Evolutionary conservation across 1,140 invertebrate species (phyloP).

Genomic region (Adoxophyes honmai): DNA sequence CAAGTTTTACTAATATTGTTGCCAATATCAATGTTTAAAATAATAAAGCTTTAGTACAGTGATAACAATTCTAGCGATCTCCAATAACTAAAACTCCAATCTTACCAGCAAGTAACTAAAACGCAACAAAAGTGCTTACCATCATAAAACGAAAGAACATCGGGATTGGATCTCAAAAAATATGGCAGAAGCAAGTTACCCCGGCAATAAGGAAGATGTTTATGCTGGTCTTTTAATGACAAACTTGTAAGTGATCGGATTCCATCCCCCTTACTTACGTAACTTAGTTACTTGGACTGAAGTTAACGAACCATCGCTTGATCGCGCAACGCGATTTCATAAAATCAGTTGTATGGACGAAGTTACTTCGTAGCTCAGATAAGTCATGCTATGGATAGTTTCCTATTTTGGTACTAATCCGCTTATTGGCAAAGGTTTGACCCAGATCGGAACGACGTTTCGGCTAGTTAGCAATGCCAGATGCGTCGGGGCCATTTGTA

Average conservation of each 20-base stretch:
- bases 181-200: background rate
- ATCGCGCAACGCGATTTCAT: slow-evolving; percentile 30
- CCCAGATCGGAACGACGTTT: background rate
- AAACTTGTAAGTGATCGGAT: slow-evolving; percentile 24
- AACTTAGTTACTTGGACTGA: slow-evolving; percentile 30
- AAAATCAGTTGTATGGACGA: slow-evolving; percentile 28
- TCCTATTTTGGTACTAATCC: background rate
- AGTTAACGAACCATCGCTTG: slow-evolving; percentile 33
- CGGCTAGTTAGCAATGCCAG: background rate
- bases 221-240: background rate
- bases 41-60: no score
- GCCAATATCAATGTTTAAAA: no score
- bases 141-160: no score
- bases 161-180: background rate
- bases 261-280: slow-evolving; percentile 25
- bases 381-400: background rate
- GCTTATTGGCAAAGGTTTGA: background rate
- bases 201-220: slow-evolving; percentile 3
- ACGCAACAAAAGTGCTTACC: no score
- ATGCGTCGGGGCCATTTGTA: background rate
- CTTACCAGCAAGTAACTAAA: no score
- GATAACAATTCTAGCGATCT: no score
- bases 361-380: slow-evolving; percentile 29
- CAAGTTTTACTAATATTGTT: no score
- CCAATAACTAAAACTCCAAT: no score